phyloP scores from a whole-genome alignment of 2,797 vertebrate genomes.

The Acanthurus tractus region DNA sequence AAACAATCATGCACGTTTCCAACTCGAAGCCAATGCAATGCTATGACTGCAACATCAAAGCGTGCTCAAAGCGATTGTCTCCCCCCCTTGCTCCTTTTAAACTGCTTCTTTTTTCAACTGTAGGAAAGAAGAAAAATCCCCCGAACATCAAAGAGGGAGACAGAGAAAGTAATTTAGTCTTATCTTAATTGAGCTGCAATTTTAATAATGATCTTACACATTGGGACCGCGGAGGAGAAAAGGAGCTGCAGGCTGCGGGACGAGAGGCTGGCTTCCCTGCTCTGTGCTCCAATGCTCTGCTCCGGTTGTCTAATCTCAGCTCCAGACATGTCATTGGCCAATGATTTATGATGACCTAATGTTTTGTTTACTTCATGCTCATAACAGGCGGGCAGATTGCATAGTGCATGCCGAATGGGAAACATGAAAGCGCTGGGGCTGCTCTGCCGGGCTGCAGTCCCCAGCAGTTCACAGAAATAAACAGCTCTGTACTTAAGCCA shows the following conservation, averaged over 20 bases:
- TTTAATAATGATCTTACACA: slow-evolving; percentile 89
- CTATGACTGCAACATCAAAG: slow-evolving; percentile 84
- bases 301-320: slow-evolving; percentile 70
- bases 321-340: slow-evolving; percentile 74
- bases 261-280: slow-evolving; percentile 39
- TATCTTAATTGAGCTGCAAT: slow-evolving; percentile 91
- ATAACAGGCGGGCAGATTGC: slow-evolving; percentile 78
- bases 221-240: slow-evolving; percentile 82
- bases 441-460: slow-evolving; percentile 60
- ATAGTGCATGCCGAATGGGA: slow-evolving; percentile 68
- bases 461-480: slow-evolving; percentile 71
- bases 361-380: slow-evolving; percentile 85
- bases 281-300: slow-evolving; percentile 55
- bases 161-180: slow-evolving; percentile 88
- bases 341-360: slow-evolving; percentile 87
- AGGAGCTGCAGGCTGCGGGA: slow-evolving; percentile 69
- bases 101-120: slow-evolving; percentile 73
- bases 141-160: slow-evolving; percentile 86
- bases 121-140: slow-evolving; percentile 79
- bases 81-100: slow-evolving; percentile 58
- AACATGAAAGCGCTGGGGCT: slow-evolving; percentile 80
- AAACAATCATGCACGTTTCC: slow-evolving; percentile 60
- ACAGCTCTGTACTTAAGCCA: slow-evolving; percentile 72
- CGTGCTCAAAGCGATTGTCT: slow-evolving; percentile 50
- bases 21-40: slow-evolving; percentile 60